Evolutionary conservation across 1,140 invertebrate species (phyloP).

Genomic region (Araneus ventricosus): DNA sequence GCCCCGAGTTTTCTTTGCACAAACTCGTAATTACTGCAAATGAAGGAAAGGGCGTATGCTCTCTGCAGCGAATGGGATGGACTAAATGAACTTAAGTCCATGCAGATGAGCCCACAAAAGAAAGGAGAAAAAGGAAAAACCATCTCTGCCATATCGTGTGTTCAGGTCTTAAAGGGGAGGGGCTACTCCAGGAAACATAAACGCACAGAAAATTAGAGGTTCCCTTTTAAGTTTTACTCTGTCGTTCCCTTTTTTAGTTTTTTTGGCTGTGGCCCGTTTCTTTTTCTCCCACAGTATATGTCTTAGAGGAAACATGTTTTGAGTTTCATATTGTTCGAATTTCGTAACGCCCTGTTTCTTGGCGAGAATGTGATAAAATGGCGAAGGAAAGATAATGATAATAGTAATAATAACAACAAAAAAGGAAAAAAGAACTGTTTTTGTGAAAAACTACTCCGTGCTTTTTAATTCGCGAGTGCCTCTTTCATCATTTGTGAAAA

Average conservation of each 20-base stretch:
- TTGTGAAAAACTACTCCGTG: neutral
- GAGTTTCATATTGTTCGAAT: constrained; percentile 44
- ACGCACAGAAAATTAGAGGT: constrained; percentile 45
- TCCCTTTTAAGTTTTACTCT: neutral
- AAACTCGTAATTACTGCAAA: constrained; percentile 43
- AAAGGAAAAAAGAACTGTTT: neutral
- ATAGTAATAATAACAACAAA: neutral
- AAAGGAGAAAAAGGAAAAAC: neutral
- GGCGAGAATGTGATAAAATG: constrained; percentile 36
- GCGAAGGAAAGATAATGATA: constrained; percentile 1
- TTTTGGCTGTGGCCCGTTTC: neutral
- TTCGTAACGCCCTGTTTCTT: constrained; percentile 48
- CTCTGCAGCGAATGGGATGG: constrained; percentile 12
- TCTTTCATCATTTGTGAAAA: neutral
- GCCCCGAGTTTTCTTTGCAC: constrained; percentile 23
- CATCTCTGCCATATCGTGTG: constrained; percentile 16
- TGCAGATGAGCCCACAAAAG: constrained; percentile 42
- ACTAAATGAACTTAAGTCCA: constrained; percentile 12
- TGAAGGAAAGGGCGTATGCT: constrained; percentile 49
- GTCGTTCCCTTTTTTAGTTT: neutral
- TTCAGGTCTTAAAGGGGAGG: constrained; percentile 27
- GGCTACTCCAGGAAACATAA: constrained; percentile 32
- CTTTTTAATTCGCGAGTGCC: neutral
- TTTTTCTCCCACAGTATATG: neutral
- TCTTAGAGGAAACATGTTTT: constrained; percentile 9